Evolutionary conservation across 2,797 vertebrate genomes (phyloP).

Genomic region (Anguilla megastoma): DNA sequence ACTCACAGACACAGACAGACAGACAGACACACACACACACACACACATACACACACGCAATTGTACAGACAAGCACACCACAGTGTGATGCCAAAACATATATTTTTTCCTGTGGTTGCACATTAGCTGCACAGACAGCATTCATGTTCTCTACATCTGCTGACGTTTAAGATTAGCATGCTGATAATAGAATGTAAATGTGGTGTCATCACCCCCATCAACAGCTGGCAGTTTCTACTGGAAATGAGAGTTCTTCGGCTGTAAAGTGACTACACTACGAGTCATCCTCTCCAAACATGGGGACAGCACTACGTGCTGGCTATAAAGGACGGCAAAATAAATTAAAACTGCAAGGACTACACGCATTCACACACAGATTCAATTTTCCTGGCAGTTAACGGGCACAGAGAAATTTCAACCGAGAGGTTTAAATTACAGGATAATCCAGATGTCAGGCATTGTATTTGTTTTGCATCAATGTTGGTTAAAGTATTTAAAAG

Average conservation of each 20-base stretch:
- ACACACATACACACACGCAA: background rate
- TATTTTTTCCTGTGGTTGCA: background rate
- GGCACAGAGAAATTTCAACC: too few species aligned
- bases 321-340: background rate
- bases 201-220: background rate
- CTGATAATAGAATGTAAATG: background rate
- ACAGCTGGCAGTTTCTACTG: background rate
- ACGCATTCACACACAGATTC: too few species aligned
- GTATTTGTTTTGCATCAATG: too few species aligned
- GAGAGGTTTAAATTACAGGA: too few species aligned
- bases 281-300: background rate
- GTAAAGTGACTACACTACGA: background rate
- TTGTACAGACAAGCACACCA: background rate
- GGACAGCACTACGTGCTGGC: background rate
- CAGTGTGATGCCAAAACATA: background rate
- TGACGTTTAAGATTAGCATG: conserved; percentile 1
- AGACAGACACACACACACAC: background rate
- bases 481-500: too few species aligned
- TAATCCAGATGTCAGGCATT: too few species aligned
- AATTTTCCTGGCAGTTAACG: too few species aligned
- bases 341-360: too few species aligned
- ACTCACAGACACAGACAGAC: background rate
- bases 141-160: background rate
- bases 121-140: background rate
- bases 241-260: background rate